A percentile compares a stretch with the other conserved stretches of the same genome.
These are phyloP conservation scores for Sapayoa aenigma DNA, from an alignment of 2,113 vertebrate genomes.

Conservation along the genomic window DNA sequence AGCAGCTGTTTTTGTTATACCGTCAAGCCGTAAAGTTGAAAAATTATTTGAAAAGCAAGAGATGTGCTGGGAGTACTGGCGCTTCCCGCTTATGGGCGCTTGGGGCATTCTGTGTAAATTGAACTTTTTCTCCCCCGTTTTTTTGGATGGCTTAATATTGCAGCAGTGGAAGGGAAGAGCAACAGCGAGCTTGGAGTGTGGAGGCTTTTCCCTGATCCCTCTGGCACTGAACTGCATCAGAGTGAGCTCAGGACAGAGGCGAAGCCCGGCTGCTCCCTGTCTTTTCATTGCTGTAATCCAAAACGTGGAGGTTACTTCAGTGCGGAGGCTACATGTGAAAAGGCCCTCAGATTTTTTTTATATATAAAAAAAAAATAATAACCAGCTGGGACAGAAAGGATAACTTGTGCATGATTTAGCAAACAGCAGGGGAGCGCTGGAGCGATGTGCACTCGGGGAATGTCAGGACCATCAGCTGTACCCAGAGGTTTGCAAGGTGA, in stretches of 20 bases:
- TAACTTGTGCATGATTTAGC: background rate
- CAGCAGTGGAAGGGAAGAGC: conserved; percentile 53
- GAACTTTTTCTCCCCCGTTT: background rate
- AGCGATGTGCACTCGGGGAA: rapidly evolving
- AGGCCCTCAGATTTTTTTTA: background rate
- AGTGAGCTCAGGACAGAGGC: conserved; percentile 56
- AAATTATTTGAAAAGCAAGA: conserved; percentile 15
- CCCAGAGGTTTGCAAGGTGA: background rate
- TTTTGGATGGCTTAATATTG: conserved; percentile 41
- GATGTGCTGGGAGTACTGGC: background rate
- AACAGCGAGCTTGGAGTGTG: conserved; percentile 11
- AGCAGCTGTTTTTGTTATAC: conserved; percentile 60
- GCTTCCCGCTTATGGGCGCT: background rate
- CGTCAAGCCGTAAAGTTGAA: conserved; percentile 17
- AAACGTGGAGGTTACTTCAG: conserved; percentile 14
- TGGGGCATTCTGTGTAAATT: conserved; percentile 55
- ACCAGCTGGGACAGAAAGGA: rapidly evolving
- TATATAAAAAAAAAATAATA: background rate
- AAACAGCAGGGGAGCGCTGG: background rate
- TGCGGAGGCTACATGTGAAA: background rate
- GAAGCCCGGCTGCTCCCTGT: conserved; percentile 9
- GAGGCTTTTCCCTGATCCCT: background rate
- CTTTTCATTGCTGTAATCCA: conserved; percentile 41
- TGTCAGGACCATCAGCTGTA: background rate
- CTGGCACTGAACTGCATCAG: conserved; percentile 33